A percentile compares a stretch with the other conserved stretches of the same genome.
Conservation (phyloP, 2,797 vertebrate species). For the Lerista edwardsae region DNA sequence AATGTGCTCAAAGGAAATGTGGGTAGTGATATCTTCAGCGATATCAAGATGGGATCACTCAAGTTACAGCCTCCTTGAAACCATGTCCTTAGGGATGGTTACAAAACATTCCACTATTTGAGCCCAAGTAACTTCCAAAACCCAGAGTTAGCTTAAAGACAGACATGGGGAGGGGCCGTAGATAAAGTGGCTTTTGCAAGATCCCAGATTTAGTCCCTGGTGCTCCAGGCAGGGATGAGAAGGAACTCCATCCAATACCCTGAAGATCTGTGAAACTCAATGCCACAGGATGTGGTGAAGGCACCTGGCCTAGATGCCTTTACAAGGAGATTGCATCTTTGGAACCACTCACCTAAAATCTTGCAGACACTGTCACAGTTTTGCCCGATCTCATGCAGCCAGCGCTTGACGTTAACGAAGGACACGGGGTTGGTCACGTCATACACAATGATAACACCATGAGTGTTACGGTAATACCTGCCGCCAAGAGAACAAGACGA, state of each 20-base stretch:
- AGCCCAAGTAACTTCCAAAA: too few species aligned
- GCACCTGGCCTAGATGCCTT: too few species aligned
- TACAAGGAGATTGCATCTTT: too few species aligned
- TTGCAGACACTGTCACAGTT: constrained; percentile 89
- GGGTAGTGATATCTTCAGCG: too few species aligned
- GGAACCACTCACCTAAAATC: constrained; percentile 78
- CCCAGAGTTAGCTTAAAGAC: not conserved
- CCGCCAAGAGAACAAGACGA: not conserved
- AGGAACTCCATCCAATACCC: too few species aligned
- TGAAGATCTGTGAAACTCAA: too few species aligned
- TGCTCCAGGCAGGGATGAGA: too few species aligned
- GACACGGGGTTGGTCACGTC: constrained; percentile 88
- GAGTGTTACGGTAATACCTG: constrained; percentile 89
- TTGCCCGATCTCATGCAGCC: constrained; percentile 87
- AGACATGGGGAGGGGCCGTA: not conserved
- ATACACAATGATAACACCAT: constrained; percentile 87
- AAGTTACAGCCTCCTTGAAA: not conserved
- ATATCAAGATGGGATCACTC: not conserved
- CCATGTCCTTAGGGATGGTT: not conserved
- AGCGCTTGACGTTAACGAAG: constrained; percentile 86
- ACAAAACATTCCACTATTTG: not conserved
- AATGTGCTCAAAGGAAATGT: not conserved
- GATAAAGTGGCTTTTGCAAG: too few species aligned
- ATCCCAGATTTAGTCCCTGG: too few species aligned
- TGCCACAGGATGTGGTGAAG: too few species aligned